Base-by-base conservation (phyloP, 2,797 vertebrate species). In the Onychomys torridus region DNA sequence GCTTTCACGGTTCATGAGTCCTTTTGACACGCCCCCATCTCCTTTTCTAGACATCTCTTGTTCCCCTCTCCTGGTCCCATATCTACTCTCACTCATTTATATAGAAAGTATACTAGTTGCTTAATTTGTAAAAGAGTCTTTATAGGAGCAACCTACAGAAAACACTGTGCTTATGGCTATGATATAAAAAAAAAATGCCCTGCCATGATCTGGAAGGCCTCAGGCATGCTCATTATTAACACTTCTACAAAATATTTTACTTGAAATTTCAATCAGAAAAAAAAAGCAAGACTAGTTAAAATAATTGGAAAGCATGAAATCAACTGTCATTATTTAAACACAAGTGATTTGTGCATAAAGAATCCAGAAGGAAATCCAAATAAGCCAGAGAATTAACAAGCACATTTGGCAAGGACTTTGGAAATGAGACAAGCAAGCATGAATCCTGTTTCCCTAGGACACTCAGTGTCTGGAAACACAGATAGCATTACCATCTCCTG, bases 261-360 rank as follows among this genome's bases (percentile, higher is more conserved):
- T 55, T 65, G 21, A 71, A 43, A 2, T 76, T 89, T 82, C 91
- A 59, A 37, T 43, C 32, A 73, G 89, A 5, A 21, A 32, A n/a
- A 79, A 85, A 78, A 55, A 81, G 52, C 49, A 76, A 73, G 32
- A 75, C 12, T 25, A 14, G 27, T 32, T 13, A 49, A 75, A 89
- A 69, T n/a, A 57, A 81, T 46, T 93, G 34, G 65, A 78, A 93
- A 71, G 77, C 10, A 57, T 89, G 76, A 87, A 81, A 76, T 93
- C 21, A 69, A 81, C n/a, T 34, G 43, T 77, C 87, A 49, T 93
- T 75, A 84, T 40, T 79, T 94, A 37, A 90, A 91, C 52, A 37
- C 78, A 87, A 78, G 90, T 77, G 23, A 43, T 91, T 77, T 63
- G 69, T 65, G 52, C 34, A 43, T 21, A 76, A 84, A 94, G 73